A percentile compares a stretch with the other conserved stretches of the same genome.
Conservation (phyloP, 2,888 invertebrate species). For the Neoaliturus tenellus region DNA sequence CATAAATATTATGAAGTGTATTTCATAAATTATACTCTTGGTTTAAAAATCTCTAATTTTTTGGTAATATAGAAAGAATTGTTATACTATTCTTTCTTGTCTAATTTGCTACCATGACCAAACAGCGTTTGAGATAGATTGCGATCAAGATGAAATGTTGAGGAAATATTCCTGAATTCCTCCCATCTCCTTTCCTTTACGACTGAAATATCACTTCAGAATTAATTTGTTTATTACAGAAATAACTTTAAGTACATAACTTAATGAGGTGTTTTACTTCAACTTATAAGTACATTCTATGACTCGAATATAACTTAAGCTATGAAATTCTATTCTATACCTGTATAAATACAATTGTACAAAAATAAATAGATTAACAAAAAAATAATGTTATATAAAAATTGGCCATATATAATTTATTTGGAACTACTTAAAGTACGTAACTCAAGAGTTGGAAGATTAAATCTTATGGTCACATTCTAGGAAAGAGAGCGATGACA, state of each 20-base stretch:
- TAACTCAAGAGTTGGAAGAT: not conserved
- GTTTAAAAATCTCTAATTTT: too few species aligned
- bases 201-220: too few species aligned
- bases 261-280: not conserved
- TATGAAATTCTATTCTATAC: not conserved
- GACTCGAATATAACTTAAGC: not conserved
- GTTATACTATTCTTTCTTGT: too few species aligned
- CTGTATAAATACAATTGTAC: not conserved
- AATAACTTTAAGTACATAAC: not conserved
- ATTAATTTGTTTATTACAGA: too few species aligned
- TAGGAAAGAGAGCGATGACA: not conserved
- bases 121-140: too few species aligned
- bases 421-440: not conserved
- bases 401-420: not conserved
- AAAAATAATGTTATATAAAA: not conserved
- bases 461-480: not conserved
- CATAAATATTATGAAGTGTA: too few species aligned
- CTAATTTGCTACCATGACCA: too few species aligned
- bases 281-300: not conserved
- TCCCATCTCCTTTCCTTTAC: too few species aligned
- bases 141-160: too few species aligned
- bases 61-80: too few species aligned
- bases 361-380: constrained; percentile 13
- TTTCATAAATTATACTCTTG: too few species aligned
- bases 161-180: too few species aligned